These are phyloP conservation scores for Crossocerus cetratus DNA, from an alignment of 2,888 invertebrate species.

Conservation along the genomic window DNA sequence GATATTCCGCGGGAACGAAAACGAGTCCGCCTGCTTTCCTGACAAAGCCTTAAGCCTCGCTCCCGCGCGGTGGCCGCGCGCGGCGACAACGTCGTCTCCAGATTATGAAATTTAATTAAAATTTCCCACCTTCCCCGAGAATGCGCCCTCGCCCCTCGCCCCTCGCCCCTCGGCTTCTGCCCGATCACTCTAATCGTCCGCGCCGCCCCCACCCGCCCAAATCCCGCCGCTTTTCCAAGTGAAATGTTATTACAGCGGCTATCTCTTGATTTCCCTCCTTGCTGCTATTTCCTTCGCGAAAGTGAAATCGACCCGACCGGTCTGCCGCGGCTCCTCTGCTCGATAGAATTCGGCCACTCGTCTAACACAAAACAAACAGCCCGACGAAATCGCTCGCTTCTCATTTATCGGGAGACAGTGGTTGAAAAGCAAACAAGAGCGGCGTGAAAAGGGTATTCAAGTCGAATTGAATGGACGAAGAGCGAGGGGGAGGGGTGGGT, in stretches of 20 bases:
- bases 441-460: not conserved
- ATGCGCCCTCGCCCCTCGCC: not conserved
- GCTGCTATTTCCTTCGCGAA: not conserved
- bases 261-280: not conserved
- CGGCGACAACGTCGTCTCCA: conserved; percentile 51
- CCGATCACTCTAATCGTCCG: not conserved
- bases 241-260: not conserved
- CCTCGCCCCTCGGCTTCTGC: not conserved
- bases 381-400: too few species aligned
- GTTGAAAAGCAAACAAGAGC: not conserved
- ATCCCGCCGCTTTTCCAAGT: not conserved
- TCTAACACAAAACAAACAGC: too few species aligned
- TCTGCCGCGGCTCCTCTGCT: too few species aligned
- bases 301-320: not conserved
- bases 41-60: conserved; percentile 56
- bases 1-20: conserved; percentile 43
- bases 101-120: conserved; percentile 68
- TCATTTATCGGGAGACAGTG: not conserved
- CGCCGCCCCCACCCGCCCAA: not conserved
- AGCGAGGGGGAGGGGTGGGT: not conserved
- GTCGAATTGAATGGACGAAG: not conserved
- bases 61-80: conserved; percentile 36
- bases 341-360: too few species aligned
- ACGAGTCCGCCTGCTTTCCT: conserved; percentile 19
- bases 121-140: conserved; percentile 54